Percentiles rank a stretch among this genome's conserved stretches.
These are phyloP conservation scores for Dorcus hopei DNA, from an alignment of 2,888 invertebrate genomes.

Conservation along the genomic window DNA sequence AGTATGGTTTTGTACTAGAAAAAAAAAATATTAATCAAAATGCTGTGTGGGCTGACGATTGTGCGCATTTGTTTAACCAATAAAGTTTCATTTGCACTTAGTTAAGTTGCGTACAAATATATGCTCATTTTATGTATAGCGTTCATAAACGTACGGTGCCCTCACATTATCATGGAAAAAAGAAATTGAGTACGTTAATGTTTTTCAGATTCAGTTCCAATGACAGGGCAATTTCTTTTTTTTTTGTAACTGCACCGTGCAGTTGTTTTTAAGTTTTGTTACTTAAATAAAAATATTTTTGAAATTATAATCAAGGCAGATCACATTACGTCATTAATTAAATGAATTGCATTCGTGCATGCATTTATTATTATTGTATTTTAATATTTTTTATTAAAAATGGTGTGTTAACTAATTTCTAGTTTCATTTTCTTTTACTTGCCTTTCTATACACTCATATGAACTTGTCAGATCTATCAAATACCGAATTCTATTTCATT, in stretches of 20 bases:
- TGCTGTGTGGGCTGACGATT: no score
- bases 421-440: background rate
- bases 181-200: no score
- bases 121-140: no score
- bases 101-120: no score
- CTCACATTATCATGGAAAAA: no score
- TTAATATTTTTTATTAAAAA: conserved; percentile 72
- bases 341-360: conserved; percentile 34
- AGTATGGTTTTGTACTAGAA: background rate
- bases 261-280: background rate
- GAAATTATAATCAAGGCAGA: background rate
- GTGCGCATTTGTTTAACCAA: no score
- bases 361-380: conserved; percentile 66
- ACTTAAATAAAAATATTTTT: conserved; percentile 1
- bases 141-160: no score
- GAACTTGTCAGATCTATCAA: background rate
- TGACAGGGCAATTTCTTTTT: no score
- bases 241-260: no score
- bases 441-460: background rate
- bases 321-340: background rate
- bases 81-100: no score
- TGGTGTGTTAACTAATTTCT: conserved; percentile 57
- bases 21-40: background rate
- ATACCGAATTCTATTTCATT: no score
- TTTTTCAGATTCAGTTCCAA: no score